Conservation (phyloP, 2,113 vertebrate genomes). For the Alexandromys fortis region DNA sequence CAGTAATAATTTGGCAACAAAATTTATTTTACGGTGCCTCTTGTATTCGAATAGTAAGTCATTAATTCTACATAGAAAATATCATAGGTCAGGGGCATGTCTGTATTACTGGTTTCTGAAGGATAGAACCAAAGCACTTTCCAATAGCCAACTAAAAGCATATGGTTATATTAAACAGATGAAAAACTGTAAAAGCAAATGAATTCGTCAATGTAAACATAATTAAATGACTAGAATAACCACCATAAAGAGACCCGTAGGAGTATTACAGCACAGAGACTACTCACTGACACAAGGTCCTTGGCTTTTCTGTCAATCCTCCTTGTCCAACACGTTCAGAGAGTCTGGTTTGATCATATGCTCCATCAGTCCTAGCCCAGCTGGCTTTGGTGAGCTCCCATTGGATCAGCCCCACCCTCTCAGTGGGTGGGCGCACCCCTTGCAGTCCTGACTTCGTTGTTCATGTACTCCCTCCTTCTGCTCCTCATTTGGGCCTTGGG, state of each 20-base stretch:
- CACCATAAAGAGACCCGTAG: background rate
- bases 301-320: too few species aligned
- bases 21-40: background rate
- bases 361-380: too few species aligned
- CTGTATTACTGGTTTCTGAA: background rate
- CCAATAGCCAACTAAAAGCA: background rate
- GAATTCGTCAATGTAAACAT: background rate
- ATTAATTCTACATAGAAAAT: background rate
- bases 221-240: background rate
- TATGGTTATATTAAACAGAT: background rate
- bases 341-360: too few species aligned
- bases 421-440: too few species aligned
- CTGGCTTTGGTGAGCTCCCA: too few species aligned
- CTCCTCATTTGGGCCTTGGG: too few species aligned
- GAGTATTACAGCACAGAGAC: too few species aligned
- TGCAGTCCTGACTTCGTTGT: fast-evolving
- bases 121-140: background rate
- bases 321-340: too few species aligned
- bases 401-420: too few species aligned
- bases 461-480: too few species aligned
- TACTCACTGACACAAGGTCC: too few species aligned
- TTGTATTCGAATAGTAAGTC: background rate
- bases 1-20: background rate
- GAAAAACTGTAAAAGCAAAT: background rate
- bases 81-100: too few species aligned